A percentile compares a stretch with the other conserved stretches of the same genome.
These are phyloP conservation scores for Halocynthia aurantium DNA, from an alignment of 23 tunicate genomes.

Conservation along the genomic window DNA sequence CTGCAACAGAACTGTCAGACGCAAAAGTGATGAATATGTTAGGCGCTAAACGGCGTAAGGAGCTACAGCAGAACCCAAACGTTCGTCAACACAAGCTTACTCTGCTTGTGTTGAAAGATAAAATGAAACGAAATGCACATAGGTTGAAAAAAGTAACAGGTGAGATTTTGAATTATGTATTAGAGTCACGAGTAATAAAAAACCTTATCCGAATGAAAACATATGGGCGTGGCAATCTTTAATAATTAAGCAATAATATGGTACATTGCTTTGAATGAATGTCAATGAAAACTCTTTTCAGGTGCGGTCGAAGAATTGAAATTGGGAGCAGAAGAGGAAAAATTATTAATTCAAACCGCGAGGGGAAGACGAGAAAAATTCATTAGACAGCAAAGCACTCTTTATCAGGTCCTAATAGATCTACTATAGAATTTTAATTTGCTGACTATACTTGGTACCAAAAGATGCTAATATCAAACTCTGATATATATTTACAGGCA, in stretches of 20 bases:
- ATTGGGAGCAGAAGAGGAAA: conserved; percentile 31
- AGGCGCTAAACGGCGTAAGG: conserved; percentile 32
- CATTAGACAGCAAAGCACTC: conserved; percentile 44
- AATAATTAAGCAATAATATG: too few relatives aligned
- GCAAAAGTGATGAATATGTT: conserved; percentile 21
- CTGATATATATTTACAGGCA: conserved; percentile 19
- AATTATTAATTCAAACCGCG: conserved; percentile 8
- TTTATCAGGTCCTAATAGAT: conserved; percentile 24
- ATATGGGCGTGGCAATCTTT: too few relatives aligned
- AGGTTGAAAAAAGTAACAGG: conserved; percentile 45
- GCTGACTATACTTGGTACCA: too few relatives aligned
- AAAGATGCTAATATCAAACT: background rate
- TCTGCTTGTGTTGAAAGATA: conserved; percentile 57
- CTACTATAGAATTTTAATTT: too few relatives aligned
- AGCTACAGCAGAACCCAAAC: conserved; percentile 40
- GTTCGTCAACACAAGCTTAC: conserved; percentile 58
- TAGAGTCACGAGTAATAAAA: too few relatives aligned
- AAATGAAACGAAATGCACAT: conserved; percentile 20
- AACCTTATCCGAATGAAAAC: too few relatives aligned
- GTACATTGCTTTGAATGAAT: too few relatives aligned
- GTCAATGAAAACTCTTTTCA: background rate
- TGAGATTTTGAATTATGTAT: background rate
- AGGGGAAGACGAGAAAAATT: conserved; percentile 21
- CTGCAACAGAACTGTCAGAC: conserved; percentile 18
- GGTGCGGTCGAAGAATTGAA: conserved; percentile 8